Base-by-base conservation (phyloP, 2,888 invertebrate genomes). In the Papilio elwesi region DNA sequence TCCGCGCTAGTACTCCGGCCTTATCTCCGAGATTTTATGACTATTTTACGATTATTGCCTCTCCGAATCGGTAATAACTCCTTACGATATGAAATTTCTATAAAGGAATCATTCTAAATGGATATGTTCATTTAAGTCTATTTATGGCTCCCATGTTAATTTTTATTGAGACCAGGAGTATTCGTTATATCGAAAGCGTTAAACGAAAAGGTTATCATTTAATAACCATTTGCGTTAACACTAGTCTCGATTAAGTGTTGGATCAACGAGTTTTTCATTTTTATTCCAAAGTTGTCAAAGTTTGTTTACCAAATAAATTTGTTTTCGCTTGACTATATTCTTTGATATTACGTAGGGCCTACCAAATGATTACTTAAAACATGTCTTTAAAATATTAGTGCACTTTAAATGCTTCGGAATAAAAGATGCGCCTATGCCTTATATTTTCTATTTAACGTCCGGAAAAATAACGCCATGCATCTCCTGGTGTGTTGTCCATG, bases 11-110 rank as follows among this genome's bases (percentile, higher is more conserved):
- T 84, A 86, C 84, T 38, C 84, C 85, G 80, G 80, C 86, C 90
- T 91, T 91, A 92, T 91, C 92, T 91, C 78, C 82, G 79, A 85
- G 81, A 82, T 85, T 92, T 92, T 92, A 93, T 83, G 90, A 88
- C 84, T 84, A 83, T 91, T 93, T 92, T 92, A 93, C 89, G 91
- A 90, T 91, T 91, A 92, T 92, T 86, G 89, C 91, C 87, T 84
- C 85, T 88, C 86, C 85, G 90, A 91, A 92, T 91, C 87, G 91
- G 88, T 90, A 90, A 90, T 91, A 89, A 90, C 90, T 87, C 85
- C 84, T 86, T 86, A 86, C 86, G 91, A 91, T 92, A 91, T 93
- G 89, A 91, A 92, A 90, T 87, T 91, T 90, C 88, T 92, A 87
- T 90, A 89, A 86, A 87, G 85, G 87, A 86, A 90, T 89, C 87